These are phyloP conservation scores for Atractosteus spatula DNA, from an alignment of 2,113 vertebrate species.

Conservation along the genomic window DNA sequence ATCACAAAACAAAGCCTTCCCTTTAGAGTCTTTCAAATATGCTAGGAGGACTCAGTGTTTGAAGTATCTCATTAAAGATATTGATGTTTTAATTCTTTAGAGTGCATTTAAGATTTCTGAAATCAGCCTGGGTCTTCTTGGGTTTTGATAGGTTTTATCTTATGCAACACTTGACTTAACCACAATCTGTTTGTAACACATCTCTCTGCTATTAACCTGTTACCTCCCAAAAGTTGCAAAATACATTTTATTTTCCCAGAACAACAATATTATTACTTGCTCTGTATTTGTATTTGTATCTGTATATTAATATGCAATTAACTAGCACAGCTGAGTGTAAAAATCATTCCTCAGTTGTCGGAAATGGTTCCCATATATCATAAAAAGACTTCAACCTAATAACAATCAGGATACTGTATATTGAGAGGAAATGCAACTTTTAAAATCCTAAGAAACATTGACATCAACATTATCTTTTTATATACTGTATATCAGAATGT, in stretches of 20 bases:
- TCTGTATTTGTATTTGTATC: no score
- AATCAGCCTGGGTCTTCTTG: constrained; percentile 20
- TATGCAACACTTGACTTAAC: constrained; percentile 30
- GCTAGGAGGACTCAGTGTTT: constrained; percentile 6
- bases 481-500: no score
- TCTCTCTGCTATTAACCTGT: constrained; percentile 29
- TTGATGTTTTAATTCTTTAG: constrained; percentile 34
- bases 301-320: no score
- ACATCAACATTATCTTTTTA: no score
- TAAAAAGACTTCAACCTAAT: no score
- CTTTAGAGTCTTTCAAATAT: constrained; percentile 12
- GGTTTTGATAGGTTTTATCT: constrained; percentile 32
- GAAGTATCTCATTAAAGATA: constrained; percentile 36
- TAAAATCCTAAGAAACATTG: no score
- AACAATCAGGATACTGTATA: no score
- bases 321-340: no score
- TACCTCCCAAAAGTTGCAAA: constrained; percentile 16
- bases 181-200: constrained; percentile 16
- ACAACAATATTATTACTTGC: not conserved
- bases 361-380: no score
- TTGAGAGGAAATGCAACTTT: no score
- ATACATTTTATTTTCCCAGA: not conserved
- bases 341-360: no score
- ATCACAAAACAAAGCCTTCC: not conserved
- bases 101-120: constrained; percentile 34